Percentiles rank a stretch among this genome's conserved stretches.
Conservation (phyloP, 1,140 invertebrate species). For the Augochlora pura region DNA sequence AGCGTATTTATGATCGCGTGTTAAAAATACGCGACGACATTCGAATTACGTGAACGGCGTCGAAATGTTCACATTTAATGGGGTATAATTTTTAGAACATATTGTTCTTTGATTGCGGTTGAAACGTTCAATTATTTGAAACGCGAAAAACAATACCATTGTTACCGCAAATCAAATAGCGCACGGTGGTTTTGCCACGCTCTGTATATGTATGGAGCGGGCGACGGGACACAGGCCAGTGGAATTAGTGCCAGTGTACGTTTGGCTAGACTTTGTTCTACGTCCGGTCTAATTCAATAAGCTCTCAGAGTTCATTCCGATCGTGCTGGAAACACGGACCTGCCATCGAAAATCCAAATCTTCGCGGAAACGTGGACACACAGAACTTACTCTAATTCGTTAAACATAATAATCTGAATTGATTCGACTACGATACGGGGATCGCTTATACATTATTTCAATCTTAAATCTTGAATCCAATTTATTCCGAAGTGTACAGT, state of each 20-base stretch:
- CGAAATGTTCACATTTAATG: background rate
- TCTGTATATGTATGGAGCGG: background rate
- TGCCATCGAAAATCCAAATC: constrained; percentile 18
- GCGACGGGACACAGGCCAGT: background rate
- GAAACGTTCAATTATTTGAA: too few species aligned
- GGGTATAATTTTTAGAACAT: background rate
- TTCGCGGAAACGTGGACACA: background rate
- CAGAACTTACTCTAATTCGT: background rate
- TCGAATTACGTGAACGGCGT: too few species aligned
- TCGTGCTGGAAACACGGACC: background rate
- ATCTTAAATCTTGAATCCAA: too few species aligned
- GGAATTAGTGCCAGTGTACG: constrained; percentile 30
- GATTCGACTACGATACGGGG: too few species aligned
- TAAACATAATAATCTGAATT: background rate
- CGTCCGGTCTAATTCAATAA: constrained; percentile 35
- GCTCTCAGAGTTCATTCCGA: constrained; percentile 25
- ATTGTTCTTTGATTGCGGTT: background rate
- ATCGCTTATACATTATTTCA: too few species aligned
- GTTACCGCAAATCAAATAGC: constrained; percentile 13
- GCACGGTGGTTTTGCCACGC: background rate
- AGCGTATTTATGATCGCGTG: too few species aligned
- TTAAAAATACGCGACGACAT: too few species aligned
- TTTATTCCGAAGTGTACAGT: too few species aligned
- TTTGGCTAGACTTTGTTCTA: constrained; percentile 38
- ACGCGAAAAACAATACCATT: constrained; percentile 16